Base-by-base conservation (phyloP, 2,888 invertebrate genomes). In the Zygothrica quintamaculata region DNA sequence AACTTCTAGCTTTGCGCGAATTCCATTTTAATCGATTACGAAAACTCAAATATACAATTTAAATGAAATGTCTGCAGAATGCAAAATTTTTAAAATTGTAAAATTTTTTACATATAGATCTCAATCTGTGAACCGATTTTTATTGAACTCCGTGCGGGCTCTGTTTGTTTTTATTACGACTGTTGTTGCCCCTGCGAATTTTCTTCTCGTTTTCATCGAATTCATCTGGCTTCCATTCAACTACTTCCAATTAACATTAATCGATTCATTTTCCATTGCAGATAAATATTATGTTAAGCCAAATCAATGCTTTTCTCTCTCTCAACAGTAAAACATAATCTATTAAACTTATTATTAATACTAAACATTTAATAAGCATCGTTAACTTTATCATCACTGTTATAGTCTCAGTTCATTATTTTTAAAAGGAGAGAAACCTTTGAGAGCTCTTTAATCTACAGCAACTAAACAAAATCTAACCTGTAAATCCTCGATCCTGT, bases 81-180 rank as follows among this genome's bases (percentile, higher is more conserved):
- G 37, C 25, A 61, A 42, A 43, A 73, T 43, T 67, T 29, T 48
- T 1, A 59, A 8, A 36, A 34, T 12, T 29, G 36, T 18, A 40
- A 29, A 5, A 29, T 2, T n/a, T n/a, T 2, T 5, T 6, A 42
- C 7, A 43, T 22, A 56, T 29, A 42, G 50, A 67, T 68, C 37
- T 60, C 60, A 76, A 76, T 74, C 60, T 65, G 66, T 64, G 60
- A 73, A 58, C 61, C 43, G 70, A 81, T 75, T 84, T 81, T 80
- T 66, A 80, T 86, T 84, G 81, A 22, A 22, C 65, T 77, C 61
- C 39, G 60, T 42, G 76, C 76, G 53, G 62, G 51, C 55, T 43
- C 12, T 82, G 87, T 84, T 82, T 87, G 87, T 87, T 87, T 82
- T 82, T 48, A 69, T 87, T 84, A 22, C 18, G 18, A 22, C 18